These are phyloP conservation scores for Ptychochromis oligacanthus DNA, from an alignment of 2,113 vertebrate genomes.

Conservation along the genomic window DNA sequence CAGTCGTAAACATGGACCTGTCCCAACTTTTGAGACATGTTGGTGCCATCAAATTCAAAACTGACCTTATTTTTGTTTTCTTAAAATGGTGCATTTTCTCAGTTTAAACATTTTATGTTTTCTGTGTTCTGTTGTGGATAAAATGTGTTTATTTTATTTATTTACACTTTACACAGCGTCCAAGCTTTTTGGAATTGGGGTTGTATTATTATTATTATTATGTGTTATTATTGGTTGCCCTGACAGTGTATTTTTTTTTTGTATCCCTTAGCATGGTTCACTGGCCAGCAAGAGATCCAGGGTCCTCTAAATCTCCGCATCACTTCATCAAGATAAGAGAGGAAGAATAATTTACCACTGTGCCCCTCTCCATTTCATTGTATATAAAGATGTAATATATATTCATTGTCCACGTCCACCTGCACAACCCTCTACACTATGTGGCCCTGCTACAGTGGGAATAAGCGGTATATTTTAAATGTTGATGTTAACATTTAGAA, in stretches of 20 bases:
- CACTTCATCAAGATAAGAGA: constrained; percentile 12
- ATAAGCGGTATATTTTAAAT: constrained; percentile 44
- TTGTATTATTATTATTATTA: too few species aligned
- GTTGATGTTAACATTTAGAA: constrained; percentile 27
- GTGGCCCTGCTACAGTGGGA: constrained; percentile 49
- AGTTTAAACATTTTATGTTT: neutral
- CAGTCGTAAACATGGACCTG: neutral
- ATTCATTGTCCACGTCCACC: constrained; percentile 66
- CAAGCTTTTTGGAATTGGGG: neutral
- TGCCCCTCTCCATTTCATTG: constrained; percentile 58
- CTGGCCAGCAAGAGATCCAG: constrained; percentile 82
- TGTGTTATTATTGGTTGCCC: too few species aligned
- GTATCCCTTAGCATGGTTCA: constrained; percentile 74
- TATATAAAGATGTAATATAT: constrained; percentile 75
- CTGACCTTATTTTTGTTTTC: neutral
- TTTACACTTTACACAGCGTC: neutral
- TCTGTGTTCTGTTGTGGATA: neutral
- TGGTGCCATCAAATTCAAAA: neutral
- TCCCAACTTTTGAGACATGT: neutral
- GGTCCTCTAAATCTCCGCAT: constrained; percentile 71
- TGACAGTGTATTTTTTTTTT: neutral
- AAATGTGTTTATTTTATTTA: too few species aligned
- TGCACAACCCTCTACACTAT: constrained; percentile 36
- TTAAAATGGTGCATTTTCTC: neutral
- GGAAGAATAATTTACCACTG: constrained; percentile 57